A percentile compares a stretch with the other conserved stretches of the same genome.
phyloP scores from a whole-genome alignment of 2,113 vertebrate species.

The Salminus brasiliensis region DNA sequence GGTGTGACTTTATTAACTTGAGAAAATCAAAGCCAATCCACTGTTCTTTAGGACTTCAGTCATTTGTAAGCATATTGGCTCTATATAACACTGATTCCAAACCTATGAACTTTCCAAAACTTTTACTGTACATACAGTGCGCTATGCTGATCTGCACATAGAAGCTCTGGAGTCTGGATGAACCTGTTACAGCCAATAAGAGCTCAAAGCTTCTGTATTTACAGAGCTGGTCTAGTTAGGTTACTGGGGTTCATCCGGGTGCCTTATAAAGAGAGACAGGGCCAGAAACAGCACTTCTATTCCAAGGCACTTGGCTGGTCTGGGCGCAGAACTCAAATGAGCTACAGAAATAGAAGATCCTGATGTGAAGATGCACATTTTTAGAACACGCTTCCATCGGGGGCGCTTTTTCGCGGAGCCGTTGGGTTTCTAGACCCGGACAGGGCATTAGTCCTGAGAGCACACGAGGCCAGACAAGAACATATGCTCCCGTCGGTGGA shows the following conservation, averaged over 20 bases:
- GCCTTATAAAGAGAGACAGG: neutral
- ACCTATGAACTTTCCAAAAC: no score
- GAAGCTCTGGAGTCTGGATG: no score
- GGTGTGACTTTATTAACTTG: no score
- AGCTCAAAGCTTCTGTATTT: no score
- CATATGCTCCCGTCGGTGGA: constrained; percentile 64
- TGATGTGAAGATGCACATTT: constrained; percentile 39
- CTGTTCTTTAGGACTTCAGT: no score
- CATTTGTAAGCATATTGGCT: no score
- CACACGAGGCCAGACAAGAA: constrained; percentile 56
- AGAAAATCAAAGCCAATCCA: no score
- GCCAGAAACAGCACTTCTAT: constrained; percentile 12
- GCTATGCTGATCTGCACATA: no score
- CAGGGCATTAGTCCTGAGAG: constrained; percentile 50
- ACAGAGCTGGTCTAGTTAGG: no score
- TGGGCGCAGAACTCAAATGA: neutral
- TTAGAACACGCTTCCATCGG: constrained; percentile 41
- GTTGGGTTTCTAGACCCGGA: constrained; percentile 43
- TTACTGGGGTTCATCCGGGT: neutral
- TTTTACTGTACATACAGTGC: no score
- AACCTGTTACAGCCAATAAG: no score
- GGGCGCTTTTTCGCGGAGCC: constrained; percentile 8
- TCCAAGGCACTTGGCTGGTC: neutral
- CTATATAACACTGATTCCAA: no score
- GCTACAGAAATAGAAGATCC: constrained; percentile 38